phyloP scores from a whole-genome alignment of 2,888 invertebrate species.

The Caenorhabditis sinica region DNA sequence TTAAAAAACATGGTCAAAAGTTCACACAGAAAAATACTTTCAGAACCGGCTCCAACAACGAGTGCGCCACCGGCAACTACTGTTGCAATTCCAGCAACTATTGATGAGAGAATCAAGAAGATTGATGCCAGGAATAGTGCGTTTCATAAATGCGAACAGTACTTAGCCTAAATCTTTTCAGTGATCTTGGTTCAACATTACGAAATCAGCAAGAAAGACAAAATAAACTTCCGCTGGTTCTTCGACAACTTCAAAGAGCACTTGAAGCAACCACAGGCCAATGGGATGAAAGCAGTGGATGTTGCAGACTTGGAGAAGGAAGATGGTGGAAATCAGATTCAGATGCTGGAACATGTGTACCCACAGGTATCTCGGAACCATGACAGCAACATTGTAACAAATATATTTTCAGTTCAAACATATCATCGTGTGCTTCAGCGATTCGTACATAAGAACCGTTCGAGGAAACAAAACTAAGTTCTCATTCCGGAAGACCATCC shows the following conservation, averaged over 20 bases:
- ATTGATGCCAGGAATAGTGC: constrained; percentile 10
- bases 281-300: constrained; percentile 29
- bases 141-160: background rate
- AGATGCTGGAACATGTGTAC: constrained; percentile 42
- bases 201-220: constrained; percentile 47
- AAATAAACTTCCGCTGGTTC: constrained; percentile 55
- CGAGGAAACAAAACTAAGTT: background rate
- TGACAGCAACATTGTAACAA: background rate
- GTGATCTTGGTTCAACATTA: constrained; percentile 53
- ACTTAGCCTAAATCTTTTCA: constrained; percentile 25
- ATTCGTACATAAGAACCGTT: constrained; percentile 27
- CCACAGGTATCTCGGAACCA: constrained; percentile 15
- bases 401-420: constrained; percentile 50
- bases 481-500: constrained; percentile 29
- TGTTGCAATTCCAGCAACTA: background rate
- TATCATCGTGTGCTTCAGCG: constrained; percentile 59
- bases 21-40: background rate
- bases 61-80: background rate
- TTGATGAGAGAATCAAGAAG: background rate
- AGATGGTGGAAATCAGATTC: constrained; percentile 47
- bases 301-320: constrained; percentile 30
- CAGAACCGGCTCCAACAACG: background rate
- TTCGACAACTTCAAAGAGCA: constrained; percentile 50
- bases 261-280: background rate
- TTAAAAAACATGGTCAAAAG: background rate